Conservation (phyloP, 1,140 invertebrate genomes). For the Acromyrmex echinatior region DNA sequence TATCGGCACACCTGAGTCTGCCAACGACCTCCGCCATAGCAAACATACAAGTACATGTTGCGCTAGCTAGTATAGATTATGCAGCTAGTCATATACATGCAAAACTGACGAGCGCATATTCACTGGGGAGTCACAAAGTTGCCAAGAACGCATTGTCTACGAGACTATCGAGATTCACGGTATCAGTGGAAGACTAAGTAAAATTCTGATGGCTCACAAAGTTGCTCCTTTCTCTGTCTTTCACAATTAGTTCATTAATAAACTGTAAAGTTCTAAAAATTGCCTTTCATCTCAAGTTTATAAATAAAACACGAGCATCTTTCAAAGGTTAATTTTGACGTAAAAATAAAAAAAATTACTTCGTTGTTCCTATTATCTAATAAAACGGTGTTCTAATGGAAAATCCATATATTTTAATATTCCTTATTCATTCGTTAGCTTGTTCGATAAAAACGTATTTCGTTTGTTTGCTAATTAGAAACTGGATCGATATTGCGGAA, state of each 20-base stretch:
- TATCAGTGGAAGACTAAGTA: constrained; percentile 9
- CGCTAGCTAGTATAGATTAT: constrained; percentile 43
- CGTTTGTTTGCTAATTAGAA: background rate
- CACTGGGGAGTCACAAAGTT: constrained; percentile 44
- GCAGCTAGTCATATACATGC: constrained; percentile 23
- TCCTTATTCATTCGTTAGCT: background rate
- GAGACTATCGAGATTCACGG: constrained; percentile 36
- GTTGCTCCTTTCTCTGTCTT: background rate
- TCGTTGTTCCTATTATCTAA: no score
- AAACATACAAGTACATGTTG: constrained; percentile 13
- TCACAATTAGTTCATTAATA: constrained; percentile 12
- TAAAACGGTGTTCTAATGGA: background rate
- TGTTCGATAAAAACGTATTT: background rate
- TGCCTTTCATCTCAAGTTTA: background rate
- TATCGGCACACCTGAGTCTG: constrained; percentile 54
- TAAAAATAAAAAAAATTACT: background rate
- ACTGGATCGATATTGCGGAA: constrained; percentile 3
- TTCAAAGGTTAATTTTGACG: background rate
- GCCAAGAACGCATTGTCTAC: constrained; percentile 39
- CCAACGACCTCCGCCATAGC: constrained; percentile 3
- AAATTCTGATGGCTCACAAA: background rate
- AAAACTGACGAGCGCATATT: constrained; percentile 48
- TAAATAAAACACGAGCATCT: background rate
- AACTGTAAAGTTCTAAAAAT: constrained; percentile 24
- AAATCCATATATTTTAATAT: background rate